Evolutionary conservation across 1,140 invertebrate genomes (phyloP).

Genomic region (Ptiloglossa arizonensis): DNA sequence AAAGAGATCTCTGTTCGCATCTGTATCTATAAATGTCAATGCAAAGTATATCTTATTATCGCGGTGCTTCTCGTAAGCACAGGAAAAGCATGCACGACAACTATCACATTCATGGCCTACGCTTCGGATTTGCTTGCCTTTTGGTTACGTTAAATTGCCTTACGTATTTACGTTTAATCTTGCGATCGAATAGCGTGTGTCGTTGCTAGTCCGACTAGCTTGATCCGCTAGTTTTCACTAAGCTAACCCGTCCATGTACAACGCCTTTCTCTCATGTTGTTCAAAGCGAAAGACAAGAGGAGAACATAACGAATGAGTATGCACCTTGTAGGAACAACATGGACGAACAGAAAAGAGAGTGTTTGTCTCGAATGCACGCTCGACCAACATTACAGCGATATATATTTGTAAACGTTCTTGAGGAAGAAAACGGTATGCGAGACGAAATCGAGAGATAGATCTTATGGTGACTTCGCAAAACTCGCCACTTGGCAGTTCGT

Average conservation of each 20-base stretch:
- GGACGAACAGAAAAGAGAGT: conserved; percentile 12
- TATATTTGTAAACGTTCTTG: conserved; percentile 54
- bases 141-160: conserved; percentile 60
- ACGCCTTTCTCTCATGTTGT: conserved; percentile 71
- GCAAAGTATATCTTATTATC: conserved; percentile 1
- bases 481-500: conserved; percentile 45
- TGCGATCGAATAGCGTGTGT: conserved; percentile 55
- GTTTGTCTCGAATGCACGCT: conserved; percentile 23
- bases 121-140: conserved; percentile 66
- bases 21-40: background rate
- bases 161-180: conserved; percentile 61
- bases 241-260: conserved; percentile 77
- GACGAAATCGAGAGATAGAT: conserved; percentile 26
- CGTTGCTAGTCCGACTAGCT: conserved; percentile 76
- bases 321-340: conserved; percentile 3
- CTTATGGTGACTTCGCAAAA: conserved; percentile 34
- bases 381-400: conserved; percentile 40
- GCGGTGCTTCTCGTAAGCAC: conserved; percentile 15
- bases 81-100: conserved; percentile 53
- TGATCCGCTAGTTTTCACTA: conserved; percentile 76
- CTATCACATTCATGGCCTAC: conserved; percentile 63
- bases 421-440: background rate
- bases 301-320: conserved; percentile 1
- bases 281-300: conserved; percentile 38
- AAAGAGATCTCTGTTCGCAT: background rate